A percentile compares a stretch with the other conserved stretches of the same genome.
Evolutionary conservation across 2,797 vertebrate species (phyloP).

Genomic region (Spheniscus humboldti): DNA sequence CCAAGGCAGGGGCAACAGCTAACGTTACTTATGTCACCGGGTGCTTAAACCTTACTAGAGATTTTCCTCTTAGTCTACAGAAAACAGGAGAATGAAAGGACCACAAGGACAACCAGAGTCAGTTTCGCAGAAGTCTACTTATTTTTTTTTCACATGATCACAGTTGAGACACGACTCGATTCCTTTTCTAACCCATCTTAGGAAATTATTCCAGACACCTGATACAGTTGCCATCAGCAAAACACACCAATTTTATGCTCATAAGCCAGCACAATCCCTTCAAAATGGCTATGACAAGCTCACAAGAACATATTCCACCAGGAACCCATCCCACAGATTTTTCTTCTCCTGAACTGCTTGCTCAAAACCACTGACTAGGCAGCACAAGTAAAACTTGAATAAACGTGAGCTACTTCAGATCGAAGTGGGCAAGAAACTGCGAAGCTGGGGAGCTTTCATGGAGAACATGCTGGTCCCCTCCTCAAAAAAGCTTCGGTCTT

Average conservation of each 20-base stretch:
- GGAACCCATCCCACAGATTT: not conserved
- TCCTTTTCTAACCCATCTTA: not conserved
- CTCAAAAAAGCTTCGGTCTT: not conserved
- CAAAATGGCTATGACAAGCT: not conserved
- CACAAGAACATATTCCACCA: not conserved
- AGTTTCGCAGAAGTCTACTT: not conserved
- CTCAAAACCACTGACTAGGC: not conserved
- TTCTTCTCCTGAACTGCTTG: not conserved
- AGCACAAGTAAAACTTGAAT: not conserved
- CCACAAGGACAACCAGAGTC: not conserved
- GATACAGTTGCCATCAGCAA: not conserved
- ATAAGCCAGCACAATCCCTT: not conserved
- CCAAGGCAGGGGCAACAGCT: not conserved
- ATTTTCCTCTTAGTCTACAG: not conserved
- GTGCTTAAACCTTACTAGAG: not conserved
- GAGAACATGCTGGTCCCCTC: not conserved
- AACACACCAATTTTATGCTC: not conserved
- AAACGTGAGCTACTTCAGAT: not conserved
- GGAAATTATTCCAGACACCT: not conserved
- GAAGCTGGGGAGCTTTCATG: not conserved
- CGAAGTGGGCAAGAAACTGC: not conserved
- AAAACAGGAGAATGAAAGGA: not conserved
- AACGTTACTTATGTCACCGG: not conserved
- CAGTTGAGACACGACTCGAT: rapidly evolving
- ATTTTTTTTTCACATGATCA: not conserved